phyloP scores from a whole-genome alignment of 2,797 vertebrate genomes.

The Rallus crepitans region DNA sequence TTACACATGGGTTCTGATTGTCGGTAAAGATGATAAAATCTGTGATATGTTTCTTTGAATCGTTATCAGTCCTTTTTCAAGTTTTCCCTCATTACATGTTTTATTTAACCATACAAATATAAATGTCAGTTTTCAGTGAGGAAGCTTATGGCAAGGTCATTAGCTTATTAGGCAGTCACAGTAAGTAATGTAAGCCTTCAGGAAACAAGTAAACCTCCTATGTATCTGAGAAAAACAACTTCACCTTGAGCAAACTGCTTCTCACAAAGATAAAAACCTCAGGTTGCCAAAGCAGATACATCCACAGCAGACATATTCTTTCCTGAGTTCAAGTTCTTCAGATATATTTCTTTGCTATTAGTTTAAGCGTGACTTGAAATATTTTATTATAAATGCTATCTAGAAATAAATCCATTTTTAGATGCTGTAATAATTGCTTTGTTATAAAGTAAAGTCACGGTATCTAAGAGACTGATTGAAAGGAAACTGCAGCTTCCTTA shows the following conservation, averaged over 20 bases:
- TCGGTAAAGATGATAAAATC: conserved; percentile 57
- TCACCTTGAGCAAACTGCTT: conserved; percentile 66
- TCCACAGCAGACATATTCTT: background rate
- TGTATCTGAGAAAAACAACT: conserved; percentile 33
- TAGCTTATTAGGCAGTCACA: conserved; percentile 51
- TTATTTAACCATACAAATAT: conserved; percentile 75
- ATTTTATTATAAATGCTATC: conserved; percentile 16
- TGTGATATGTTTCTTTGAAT: conserved; percentile 50
- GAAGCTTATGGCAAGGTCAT: conserved; percentile 73
- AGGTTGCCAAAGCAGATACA: background rate
- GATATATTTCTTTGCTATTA: conserved; percentile 12
- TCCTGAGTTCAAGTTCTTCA: conserved; percentile 11
- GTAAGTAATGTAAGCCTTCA: conserved; percentile 50
- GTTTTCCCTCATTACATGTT: conserved; percentile 52
- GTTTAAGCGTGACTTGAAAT: conserved; percentile 24
- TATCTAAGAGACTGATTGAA: conserved; percentile 38
- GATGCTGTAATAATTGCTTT: conserved; percentile 12
- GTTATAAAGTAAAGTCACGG: background rate
- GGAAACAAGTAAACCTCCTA: conserved; percentile 49
- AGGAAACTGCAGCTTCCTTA: conserved; percentile 29
- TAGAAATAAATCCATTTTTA: conserved; percentile 38
- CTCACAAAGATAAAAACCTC: conserved; percentile 33
- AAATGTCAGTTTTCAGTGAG: conserved; percentile 64
- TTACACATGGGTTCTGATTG: conserved; percentile 64
- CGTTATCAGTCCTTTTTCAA: conserved; percentile 14